Base-by-base conservation (phyloP, 35 echinoderm and acorn worm species). In the Acanthaster planci region DNA sequence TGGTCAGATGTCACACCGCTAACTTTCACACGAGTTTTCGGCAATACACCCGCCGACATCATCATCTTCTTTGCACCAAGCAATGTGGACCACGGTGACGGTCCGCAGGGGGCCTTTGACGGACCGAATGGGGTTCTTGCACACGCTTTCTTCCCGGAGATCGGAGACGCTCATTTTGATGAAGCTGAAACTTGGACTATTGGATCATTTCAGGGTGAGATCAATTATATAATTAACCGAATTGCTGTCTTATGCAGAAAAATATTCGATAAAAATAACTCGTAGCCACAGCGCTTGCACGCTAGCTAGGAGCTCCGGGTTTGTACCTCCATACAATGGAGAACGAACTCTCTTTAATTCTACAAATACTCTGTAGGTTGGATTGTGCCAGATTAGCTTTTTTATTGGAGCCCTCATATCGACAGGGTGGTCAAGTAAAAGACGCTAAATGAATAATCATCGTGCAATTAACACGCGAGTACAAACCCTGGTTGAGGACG, bases 141-240 rank as follows among this genome's bases (percentile, higher is more conserved):
- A 19, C 95, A 97, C 77, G 95, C 95, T 7, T 97, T 86, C 51
- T 90, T 78, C 29, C 95, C 95, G 12, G 47, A 85, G 40, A 76
- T 75, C 0, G 95, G 95, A 35, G 91, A 97, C 37, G 87, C 92
- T 37, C 95, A 97, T 56, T 97, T 97, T 80, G 95, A 97, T 59
- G 95, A 97, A 39, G 84, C 34, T 19, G 93, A 95, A 80, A 27
- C 6, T 0, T 94, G 80, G 23, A 88, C 91, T 0, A 64, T 81
- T 12, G 51, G 37, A 17, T 55, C 44, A 47, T 27, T 27, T 19
- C 31, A 44, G 51, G 84, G 84, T 86, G 34, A 4, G 21, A 39
- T 18, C 22, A 34, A 30, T 17, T 72, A 8, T 4, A 37, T 6
- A 6, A 3, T 6, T 72, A 72, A 30, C 8, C 4, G 3, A 16